Base-by-base conservation (phyloP, 2,113 vertebrate species). In the Paramisgurnus dabryanus region DNA sequence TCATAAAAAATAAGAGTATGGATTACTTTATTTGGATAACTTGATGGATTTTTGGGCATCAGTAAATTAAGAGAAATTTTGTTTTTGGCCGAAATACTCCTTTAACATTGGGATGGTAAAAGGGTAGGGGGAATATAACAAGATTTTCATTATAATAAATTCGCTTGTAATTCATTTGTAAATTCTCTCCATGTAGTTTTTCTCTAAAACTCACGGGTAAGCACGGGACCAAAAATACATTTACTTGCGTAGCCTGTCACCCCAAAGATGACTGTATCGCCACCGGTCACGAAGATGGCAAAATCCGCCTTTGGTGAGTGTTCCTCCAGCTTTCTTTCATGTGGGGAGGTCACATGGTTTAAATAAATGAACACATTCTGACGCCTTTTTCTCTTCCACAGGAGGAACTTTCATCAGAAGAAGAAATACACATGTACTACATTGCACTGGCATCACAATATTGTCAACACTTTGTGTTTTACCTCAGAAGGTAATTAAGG, bases 241-340 rank as follows among this genome's bases (percentile, higher is more conserved):
- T 98, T 74, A 95, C 89, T 0, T 98, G 97, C 0, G 27, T 98
- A 0, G 73, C 91, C 2, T 97, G 97, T 83, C 96, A 99, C 85
- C 97, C 97, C 0, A 92, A 86, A 0, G 95, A 99, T 39, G 97
- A 99, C 55, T 98, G 96, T 86, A 96, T 99, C 1, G 96, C 97
- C 39, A 96, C 95, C 0, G 98, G 98, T 34, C 97, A 99, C 1
- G 88, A 89, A 43, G 96, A 99, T 53, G 97, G 98, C 55, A 98
- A 96, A 87, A 98, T 99, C 39, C 94, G 97, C 7, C 87, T 98
- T 50, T 99, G 98, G 98, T 99, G 86, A 80, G 13, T 34, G 8
- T 39, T 64, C 0, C 1, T 60, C 8, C 27, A 1, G 3, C 47
- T 53, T n/a, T 67, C 18, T 3, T 43, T 41, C 6, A 34, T 61